phyloP scores from a whole-genome alignment of 2,888 invertebrate species.

The Hyposoter dolosus region DNA sequence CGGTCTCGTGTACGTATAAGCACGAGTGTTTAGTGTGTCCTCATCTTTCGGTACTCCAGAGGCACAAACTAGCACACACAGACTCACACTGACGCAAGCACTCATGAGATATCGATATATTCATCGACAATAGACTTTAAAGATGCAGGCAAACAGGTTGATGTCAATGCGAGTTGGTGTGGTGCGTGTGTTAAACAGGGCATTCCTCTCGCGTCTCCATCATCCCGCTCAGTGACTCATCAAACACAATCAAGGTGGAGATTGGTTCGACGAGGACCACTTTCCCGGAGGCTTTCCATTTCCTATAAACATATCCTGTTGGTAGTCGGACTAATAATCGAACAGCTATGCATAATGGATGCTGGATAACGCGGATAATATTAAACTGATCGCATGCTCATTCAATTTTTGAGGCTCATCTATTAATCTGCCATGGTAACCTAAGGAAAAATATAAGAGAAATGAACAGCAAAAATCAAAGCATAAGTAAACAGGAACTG shows the following conservation, averaged over 20 bases:
- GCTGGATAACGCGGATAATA: background rate
- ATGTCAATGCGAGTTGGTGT: constrained; percentile 18
- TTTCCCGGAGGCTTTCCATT: constrained; percentile 74
- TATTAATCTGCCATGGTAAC: too few relatives aligned
- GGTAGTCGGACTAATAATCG: constrained; percentile 80
- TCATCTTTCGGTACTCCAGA: too few relatives aligned
- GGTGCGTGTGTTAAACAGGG: constrained; percentile 33
- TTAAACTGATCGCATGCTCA: constrained; percentile 17
- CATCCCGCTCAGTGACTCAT: constrained; percentile 82
- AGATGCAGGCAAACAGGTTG: background rate
- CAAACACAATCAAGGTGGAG: constrained; percentile 81
- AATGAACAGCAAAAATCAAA: too few relatives aligned
- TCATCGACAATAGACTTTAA: background rate
- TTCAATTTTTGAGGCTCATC: background rate
- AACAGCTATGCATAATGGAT: constrained; percentile 10
- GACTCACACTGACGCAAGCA: background rate
- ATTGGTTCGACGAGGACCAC: constrained; percentile 76
- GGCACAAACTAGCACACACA: too few relatives aligned
- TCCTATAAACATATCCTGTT: constrained; percentile 79
- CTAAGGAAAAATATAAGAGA: too few relatives aligned
- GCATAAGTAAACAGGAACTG: too few relatives aligned
- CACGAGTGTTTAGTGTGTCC: too few relatives aligned
- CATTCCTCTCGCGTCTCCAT: constrained; percentile 76
- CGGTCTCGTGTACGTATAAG: too few relatives aligned
- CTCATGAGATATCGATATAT: background rate